Conservation (phyloP, 2,797 vertebrate genomes). For the Australoheros facetus region DNA sequence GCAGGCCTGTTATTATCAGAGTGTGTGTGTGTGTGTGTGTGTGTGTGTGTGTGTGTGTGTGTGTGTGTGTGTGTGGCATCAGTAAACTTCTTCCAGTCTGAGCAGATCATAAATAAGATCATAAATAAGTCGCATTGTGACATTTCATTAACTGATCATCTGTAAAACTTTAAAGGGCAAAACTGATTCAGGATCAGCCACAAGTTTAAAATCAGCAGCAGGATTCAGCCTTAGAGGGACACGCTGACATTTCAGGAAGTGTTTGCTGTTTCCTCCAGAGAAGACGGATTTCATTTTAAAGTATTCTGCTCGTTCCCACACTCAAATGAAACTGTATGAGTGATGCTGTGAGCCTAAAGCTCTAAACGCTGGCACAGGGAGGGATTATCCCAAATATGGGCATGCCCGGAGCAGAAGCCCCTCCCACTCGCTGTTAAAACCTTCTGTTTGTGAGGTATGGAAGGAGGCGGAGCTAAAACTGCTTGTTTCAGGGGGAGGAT, state of each 20-base stretch:
- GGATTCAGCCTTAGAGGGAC: neutral
- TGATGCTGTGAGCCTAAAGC: too few species aligned
- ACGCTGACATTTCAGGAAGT: neutral
- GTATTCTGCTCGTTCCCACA: too few species aligned
- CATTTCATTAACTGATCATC: constrained; percentile 19
- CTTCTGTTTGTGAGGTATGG: neutral
- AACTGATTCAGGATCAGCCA: constrained; percentile 4
- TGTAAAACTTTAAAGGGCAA: constrained; percentile 7
- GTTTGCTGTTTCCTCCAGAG: neutral
- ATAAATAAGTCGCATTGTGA: neutral
- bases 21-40: constrained; percentile 10
- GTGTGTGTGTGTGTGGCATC: neutral
- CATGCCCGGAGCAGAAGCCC: neutral
- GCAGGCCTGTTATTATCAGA: constrained; percentile 42
- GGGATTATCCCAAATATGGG: too few species aligned
- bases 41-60: constrained; percentile 12
- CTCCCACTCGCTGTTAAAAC: neutral
- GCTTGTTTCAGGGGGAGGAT: neutral
- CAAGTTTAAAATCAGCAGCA: neutral
- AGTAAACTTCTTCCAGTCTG: neutral
- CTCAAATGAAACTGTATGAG: too few species aligned
- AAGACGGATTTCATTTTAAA: neutral
- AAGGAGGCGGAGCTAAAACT: neutral
- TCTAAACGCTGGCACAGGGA: too few species aligned
- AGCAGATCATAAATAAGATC: constrained; percentile 5